Percentiles rank a stretch among this genome's conserved stretches.
Conservation (phyloP, 1,140 invertebrate species). For the Cecropterus lyciades region DNA sequence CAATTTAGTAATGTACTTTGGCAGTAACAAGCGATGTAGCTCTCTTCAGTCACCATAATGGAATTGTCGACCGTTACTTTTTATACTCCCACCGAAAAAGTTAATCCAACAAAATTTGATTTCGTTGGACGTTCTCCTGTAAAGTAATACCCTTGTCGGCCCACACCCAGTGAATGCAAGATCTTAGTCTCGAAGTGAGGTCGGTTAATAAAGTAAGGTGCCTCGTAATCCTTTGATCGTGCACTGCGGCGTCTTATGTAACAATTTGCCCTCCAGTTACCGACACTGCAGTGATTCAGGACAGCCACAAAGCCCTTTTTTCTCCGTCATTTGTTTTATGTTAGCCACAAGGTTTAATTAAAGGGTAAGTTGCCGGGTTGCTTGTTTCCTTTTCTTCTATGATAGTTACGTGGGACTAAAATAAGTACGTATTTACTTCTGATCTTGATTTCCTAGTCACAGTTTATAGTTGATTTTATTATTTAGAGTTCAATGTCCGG, state of each 20-base stretch:
- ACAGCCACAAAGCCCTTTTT: slow-evolving; percentile 41
- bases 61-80: slow-evolving; percentile 3
- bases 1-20: background rate
- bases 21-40: background rate
- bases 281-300: slow-evolving; percentile 36
- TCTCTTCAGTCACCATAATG: background rate
- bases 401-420: background rate
- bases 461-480: too few relatives aligned
- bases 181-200: slow-evolving; percentile 30
- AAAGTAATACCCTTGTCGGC: slow-evolving; percentile 46
- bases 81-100: background rate
- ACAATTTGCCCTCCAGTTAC: slow-evolving; percentile 48
- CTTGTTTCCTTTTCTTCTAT: background rate
- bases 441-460: too few relatives aligned
- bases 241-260: slow-evolving; percentile 44
- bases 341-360: slow-evolving; percentile 15
- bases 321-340: slow-evolving; percentile 19
- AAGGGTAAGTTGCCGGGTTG: too few relatives aligned
- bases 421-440: too few relatives aligned
- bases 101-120: slow-evolving; percentile 3
- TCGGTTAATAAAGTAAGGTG: slow-evolving; percentile 47
- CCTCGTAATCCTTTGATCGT: slow-evolving; percentile 54
- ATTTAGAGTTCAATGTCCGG: too few relatives aligned
- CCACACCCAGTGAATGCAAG: slow-evolving; percentile 28
- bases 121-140: slow-evolving; percentile 14